Base-by-base conservation (phyloP, 2,888 invertebrate genomes). In the Eupithecia abbreviata region DNA sequence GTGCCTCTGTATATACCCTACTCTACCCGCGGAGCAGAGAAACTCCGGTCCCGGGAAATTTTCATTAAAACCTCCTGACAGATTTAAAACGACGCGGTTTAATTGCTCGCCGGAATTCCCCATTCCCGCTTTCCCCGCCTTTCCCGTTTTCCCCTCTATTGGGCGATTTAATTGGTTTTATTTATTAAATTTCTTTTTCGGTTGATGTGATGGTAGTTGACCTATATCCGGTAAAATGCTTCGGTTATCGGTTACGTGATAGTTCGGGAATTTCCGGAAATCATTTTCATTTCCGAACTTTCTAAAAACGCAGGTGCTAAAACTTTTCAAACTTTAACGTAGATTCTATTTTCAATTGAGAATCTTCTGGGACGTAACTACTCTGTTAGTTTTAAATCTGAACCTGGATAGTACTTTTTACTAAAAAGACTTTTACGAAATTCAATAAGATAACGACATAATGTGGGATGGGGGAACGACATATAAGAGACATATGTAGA, bases 81-180 rank as follows among this genome's bases (percentile, higher is more conserved):
- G 84, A 83, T 85, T 86, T 85, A 81, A 85, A 86, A 82, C 71
- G 58, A 80, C 76, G 70, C 76, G 78, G 82, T 85, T 86, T 86
- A 87, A 87, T 87, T 87, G 85, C 83, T 82, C 82, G 81, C 82
- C 75, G 81, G 81, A 80, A 76, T 70, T 78, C 49, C 58, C 67
- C 43, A 43, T 68, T 66, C 75, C 77, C 78, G 77, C 47, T 79
- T 79, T 58, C 58, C 62, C 62, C 30, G 62, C 62, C 12, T 62
- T 62, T 62, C 62, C 62, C 62, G 62, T 62, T 62, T 58, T 62
- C 78, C 69, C 77, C 80, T 69, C 81, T 80, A 77, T 80, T 76
- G 78, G 81, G 51, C 71, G 76, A 62, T 76, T 76, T 81, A 81
- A 82, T 82, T 82, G 82, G 80, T 79, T 82, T 82, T 82, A 80